Base-by-base conservation (phyloP, 2,113 vertebrate species). In the Bagarius yarrelli region DNA sequence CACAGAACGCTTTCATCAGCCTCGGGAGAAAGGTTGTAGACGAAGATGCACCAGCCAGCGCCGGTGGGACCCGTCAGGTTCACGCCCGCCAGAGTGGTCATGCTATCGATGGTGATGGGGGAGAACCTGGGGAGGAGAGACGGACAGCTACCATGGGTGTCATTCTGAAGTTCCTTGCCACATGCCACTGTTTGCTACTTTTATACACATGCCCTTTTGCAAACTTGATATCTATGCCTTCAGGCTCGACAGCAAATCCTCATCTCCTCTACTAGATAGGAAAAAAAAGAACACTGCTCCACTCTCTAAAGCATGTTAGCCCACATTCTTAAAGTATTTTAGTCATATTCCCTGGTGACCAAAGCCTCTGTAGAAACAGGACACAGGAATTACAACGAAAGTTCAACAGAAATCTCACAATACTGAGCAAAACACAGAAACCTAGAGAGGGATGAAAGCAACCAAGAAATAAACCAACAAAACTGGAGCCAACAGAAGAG, bases 1-100 rank as follows among this genome's bases (percentile, higher is more conserved):
- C 97, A 98, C 88, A 98, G 94, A 88, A 98, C 97, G 0, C 97
- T 98, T 91, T 98, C 96, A 11, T 98, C 97, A 0, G 97, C 96
- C 88, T 98, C 97, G 0, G 97, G 97, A 0, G 96, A 98, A 85
- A 98, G 92, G 95, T 98, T 98, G 94, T 98, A 98, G 85, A 98
- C 95, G 56, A 98, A 98, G 95, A 98, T 98, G 93, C 97, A 98
- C 97, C 97, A 98, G 80, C 96, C 97, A 0, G 95, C 89, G 1
- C 93, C 94, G 1, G 94, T 93, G 23, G 94, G 94, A 63, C 95
- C 95, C 0, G 94, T 93, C 52, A 96, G 92, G 89, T 95, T 95
- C 86, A 96, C 95, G 16, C 95, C 95, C 0, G 95, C 95, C 75
- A 96, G 92, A 86, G 94, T 94, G 73, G 94, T 95, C 95, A 96